These are phyloP conservation scores for Nesoenas mayeri DNA, from an alignment of 2,113 vertebrate genomes.

Conservation along the genomic window DNA sequence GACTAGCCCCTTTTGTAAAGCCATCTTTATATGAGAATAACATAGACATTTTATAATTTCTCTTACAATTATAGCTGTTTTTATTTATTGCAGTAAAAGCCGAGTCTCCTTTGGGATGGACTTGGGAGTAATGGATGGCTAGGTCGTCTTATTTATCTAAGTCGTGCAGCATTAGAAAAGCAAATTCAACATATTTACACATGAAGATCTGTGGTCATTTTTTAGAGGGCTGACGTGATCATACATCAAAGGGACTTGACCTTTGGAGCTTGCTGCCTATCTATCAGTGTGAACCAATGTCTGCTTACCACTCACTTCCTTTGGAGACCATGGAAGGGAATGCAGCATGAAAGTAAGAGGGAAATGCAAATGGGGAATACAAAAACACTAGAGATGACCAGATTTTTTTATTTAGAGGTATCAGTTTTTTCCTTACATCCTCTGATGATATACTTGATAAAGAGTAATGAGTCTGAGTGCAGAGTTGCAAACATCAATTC, in stretches of 20 bases:
- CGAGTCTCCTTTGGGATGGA: not conserved
- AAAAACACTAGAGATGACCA: not conserved
- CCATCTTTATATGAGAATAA: not conserved
- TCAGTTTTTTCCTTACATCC: not conserved
- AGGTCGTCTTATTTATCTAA: conserved; percentile 52
- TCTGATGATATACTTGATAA: conserved; percentile 1
- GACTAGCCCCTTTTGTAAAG: not conserved
- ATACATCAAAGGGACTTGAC: conserved; percentile 41
- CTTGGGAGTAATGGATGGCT: conserved; percentile 5
- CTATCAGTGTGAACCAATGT: not conserved
- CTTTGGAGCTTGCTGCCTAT: conserved; percentile 9
- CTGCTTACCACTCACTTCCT: not conserved
- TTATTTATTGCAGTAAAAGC: not conserved
- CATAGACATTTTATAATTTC: not conserved
- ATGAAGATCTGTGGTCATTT: conserved; percentile 40
- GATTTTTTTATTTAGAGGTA: not conserved
- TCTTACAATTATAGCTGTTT: not conserved
- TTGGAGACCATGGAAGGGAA: not conserved
- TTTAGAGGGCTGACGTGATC: conserved; percentile 26
- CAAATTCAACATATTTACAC: conserved; percentile 59
- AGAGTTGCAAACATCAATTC: conserved; percentile 13
- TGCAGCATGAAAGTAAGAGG: not conserved
- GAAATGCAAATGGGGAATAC: not conserved
- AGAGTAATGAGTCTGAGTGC: not conserved
- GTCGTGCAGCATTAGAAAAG: conserved; percentile 48